A percentile compares a stretch with the other conserved stretches of the same genome.
Evolutionary conservation across 1,140 invertebrate genomes (phyloP).

Genomic region (Limonius californicus): DNA sequence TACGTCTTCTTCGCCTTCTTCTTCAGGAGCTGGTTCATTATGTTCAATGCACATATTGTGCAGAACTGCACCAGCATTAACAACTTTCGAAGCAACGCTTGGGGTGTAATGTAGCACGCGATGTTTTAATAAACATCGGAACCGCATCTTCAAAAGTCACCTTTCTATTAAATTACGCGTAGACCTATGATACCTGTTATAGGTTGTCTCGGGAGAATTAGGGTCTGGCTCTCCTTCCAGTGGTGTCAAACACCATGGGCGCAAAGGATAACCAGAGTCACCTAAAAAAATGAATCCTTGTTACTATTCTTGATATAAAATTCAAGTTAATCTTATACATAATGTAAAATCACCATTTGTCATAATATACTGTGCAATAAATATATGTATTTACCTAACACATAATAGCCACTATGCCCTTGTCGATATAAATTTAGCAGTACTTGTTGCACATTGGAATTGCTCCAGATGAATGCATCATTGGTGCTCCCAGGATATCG

Average conservation of each 20-base stretch:
- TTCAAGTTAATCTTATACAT: no score
- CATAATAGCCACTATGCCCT: no score
- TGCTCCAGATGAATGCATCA: no score
- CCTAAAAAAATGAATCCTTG: no score
- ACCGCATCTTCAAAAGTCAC: constrained; percentile 40
- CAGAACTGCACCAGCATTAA: constrained; percentile 37
- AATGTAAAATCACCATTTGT: no score
- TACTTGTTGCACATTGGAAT: no score
- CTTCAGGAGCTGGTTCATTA: constrained; percentile 22
- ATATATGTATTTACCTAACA: no score
- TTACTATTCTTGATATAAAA: no score
- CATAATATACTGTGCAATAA: no score
- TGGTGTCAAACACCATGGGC: constrained; percentile 45
- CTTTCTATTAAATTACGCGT: constrained; percentile 42
- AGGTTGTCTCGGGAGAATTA: constrained; percentile 33
- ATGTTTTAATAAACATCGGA: constrained; percentile 33
- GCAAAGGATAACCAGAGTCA: constrained; percentile 44
- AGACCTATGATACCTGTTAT: constrained; percentile 34
- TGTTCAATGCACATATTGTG: constrained; percentile 37
- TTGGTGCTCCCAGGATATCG: no score
- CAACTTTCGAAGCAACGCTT: constrained; percentile 26
- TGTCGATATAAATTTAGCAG: no score
- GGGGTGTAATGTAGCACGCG: constrained; percentile 36
- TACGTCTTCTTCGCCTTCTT: background rate
- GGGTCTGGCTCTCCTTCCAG: constrained; percentile 28